Conservation (phyloP, 92 coral and sea anemone species). For the Ricordea florida region DNA sequence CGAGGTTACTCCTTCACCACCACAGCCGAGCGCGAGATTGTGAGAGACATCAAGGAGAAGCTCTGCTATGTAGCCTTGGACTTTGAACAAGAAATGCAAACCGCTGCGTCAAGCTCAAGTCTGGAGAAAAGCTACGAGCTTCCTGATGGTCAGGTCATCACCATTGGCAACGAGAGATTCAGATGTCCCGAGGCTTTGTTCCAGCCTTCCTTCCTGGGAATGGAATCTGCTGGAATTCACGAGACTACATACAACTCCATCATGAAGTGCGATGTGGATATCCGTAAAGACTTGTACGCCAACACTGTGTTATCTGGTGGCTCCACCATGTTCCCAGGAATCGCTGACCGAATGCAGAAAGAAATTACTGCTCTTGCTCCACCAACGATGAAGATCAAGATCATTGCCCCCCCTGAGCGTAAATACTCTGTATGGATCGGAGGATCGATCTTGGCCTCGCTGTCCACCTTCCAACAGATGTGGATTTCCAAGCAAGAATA, state of each 20-base stretch:
- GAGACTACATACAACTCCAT: slow-evolving; percentile 93
- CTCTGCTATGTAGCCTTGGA: slow-evolving; percentile 90
- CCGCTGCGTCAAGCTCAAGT: slow-evolving; percentile 93
- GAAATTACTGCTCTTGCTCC: slow-evolving; percentile 90
- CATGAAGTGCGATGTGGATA: slow-evolving; percentile 91
- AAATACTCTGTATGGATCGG: slow-evolving; percentile 96
- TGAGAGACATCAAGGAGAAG: slow-evolving; percentile 95
- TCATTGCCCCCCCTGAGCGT: slow-evolving; percentile 95
- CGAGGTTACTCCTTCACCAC: slow-evolving; percentile 98
- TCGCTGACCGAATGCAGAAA: slow-evolving; percentile 92
- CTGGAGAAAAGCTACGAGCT: slow-evolving; percentile 92
- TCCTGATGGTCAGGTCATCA: slow-evolving; percentile 95
- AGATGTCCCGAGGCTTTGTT: slow-evolving; percentile 89
- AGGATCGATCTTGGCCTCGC: slow-evolving; percentile 92
- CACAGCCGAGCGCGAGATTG: slow-evolving; percentile 97
- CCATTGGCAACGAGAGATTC: slow-evolving; percentile 94
- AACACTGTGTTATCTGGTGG: slow-evolving; percentile 98
- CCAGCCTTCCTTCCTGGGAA: slow-evolving; percentile 96
- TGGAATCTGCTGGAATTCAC: slow-evolving; percentile 98
- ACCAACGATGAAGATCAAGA: slow-evolving; percentile 96
- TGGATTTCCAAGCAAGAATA: slow-evolving; percentile 96
- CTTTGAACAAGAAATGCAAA: slow-evolving; percentile 93
- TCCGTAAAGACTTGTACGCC: slow-evolving; percentile 89
- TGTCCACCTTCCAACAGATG: slow-evolving; percentile 99
- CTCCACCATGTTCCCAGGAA: slow-evolving; percentile 96